Evolutionary conservation across 2,113 vertebrate genomes (phyloP).

Genomic region (Panthera tigris): DNA sequence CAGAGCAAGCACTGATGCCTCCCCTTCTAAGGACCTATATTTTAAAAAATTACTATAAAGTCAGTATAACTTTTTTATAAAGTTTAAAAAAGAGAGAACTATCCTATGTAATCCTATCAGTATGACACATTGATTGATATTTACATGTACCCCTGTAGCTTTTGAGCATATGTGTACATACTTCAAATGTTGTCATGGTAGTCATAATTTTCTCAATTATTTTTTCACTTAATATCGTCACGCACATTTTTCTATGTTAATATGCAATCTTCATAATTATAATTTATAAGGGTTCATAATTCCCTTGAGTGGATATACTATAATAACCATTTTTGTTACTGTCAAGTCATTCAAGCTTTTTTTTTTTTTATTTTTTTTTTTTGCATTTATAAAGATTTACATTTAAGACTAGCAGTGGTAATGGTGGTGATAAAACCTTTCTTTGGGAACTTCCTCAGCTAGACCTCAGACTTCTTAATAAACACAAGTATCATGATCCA

Average conservation of each 20-base stretch:
- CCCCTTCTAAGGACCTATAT: neutral
- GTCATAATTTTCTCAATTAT: neutral
- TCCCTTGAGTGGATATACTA: neutral
- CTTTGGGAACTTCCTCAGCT: conserved; percentile 29
- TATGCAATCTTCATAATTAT: neutral
- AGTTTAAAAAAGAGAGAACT: neutral
- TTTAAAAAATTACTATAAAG: neutral
- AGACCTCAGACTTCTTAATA: neutral
- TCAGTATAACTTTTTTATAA: neutral
- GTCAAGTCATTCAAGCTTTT: neutral
- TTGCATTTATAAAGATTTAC: conserved; percentile 42
- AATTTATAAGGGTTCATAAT: conserved; percentile 1
- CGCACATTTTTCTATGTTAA: neutral
- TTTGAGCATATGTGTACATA: neutral
- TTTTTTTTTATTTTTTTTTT: neutral
- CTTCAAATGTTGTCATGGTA: neutral
- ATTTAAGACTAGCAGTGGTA: conserved; percentile 26
- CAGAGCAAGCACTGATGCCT: too few relatives aligned
- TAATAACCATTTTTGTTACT: neutral
- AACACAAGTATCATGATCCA: neutral
- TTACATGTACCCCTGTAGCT: neutral
- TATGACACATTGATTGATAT: neutral
- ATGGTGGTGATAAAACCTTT: conserved; percentile 8
- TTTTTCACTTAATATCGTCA: neutral
- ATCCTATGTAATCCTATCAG: neutral